Conservation (phyloP, 2,797 vertebrate species). For the Fistularia tabacaria region DNA sequence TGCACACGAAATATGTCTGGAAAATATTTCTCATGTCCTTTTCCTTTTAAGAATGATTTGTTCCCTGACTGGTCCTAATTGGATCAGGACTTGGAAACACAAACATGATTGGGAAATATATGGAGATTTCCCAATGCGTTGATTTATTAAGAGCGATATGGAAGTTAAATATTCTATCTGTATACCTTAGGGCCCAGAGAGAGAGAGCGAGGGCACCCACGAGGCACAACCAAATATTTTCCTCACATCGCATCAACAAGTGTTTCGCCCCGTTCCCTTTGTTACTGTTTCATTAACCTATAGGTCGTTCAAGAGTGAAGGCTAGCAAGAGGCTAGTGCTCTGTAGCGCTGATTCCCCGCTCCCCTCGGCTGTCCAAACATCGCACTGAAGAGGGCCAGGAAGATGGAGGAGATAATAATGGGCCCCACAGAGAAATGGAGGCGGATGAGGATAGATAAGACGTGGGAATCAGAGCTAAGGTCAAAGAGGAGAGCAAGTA, state of each 20-base stretch:
- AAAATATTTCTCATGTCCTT: no score
- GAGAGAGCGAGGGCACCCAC: constrained; percentile 16
- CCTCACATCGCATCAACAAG: not conserved
- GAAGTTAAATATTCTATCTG: not conserved
- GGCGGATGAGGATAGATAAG: constrained; percentile 28
- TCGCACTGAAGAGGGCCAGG: not conserved
- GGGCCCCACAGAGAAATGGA: constrained; percentile 15
- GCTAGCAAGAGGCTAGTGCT: constrained; percentile 7
- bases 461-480: constrained; percentile 25
- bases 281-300: constrained; percentile 24
- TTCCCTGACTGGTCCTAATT: no score
- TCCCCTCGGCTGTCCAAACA: constrained; percentile 33
- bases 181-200: not conserved
- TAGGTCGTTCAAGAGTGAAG: constrained; percentile 34
- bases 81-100: no score
- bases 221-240: constrained; percentile 23
- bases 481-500: constrained; percentile 34
- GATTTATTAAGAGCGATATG: no score
- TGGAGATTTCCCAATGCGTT: no score
- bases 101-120: no score
- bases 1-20: no score
- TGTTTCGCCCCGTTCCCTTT: constrained; percentile 4
- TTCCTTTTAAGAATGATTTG: no score
- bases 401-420: constrained; percentile 5
- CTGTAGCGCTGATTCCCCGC: constrained; percentile 1